A percentile compares a stretch with the other conserved stretches of the same genome.
Evolutionary conservation across 2,888 invertebrate species (phyloP).

Genomic region (Tribolium freemani): DNA sequence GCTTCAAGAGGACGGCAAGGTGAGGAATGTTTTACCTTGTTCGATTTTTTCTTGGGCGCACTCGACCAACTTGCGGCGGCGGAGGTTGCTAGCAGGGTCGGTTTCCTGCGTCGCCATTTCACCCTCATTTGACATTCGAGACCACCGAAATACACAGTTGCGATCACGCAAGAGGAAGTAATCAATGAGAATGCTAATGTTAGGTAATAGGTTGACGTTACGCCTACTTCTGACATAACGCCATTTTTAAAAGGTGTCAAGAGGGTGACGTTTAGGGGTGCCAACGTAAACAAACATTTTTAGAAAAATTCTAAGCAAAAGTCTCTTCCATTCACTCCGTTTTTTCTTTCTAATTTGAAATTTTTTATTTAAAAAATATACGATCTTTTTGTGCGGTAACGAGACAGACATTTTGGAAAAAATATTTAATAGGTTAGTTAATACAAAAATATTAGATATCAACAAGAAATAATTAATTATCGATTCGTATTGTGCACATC

Average conservation of each 20-base stretch:
- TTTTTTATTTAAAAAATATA: too few species aligned
- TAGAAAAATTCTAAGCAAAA: too few species aligned
- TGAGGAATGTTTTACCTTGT: conserved; percentile 66
- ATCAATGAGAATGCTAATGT: conserved; percentile 43
- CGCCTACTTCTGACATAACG: conserved; percentile 37
- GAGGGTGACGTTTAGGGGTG: neutral
- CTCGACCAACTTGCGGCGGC: conserved; percentile 71
- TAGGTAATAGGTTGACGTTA: conserved; percentile 35
- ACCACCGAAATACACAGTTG: conserved; percentile 16
- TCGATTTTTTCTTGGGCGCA: conserved; percentile 73
- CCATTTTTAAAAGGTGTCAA: conserved; percentile 34
- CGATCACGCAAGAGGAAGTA: conserved; percentile 39
- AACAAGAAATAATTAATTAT: conserved; percentile 20
- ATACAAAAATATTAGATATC: conserved; percentile 29
- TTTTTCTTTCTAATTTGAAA: too few species aligned
- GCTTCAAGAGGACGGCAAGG: neutral
- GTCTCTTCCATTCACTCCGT: too few species aligned
- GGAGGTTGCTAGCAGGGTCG: conserved; percentile 62
- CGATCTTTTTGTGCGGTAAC: too few species aligned
- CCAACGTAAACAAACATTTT: neutral
- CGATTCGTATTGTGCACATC: conserved; percentile 56
- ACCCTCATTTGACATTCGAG: conserved; percentile 57
- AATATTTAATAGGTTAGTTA: conserved; percentile 5
- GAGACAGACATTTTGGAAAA: neutral
- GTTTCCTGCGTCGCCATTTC: conserved; percentile 60